A percentile compares a stretch with the other conserved stretches of the same genome.
Evolutionary conservation across 2,888 invertebrate genomes (phyloP).

Genomic region (Agrypnus murinus): DNA sequence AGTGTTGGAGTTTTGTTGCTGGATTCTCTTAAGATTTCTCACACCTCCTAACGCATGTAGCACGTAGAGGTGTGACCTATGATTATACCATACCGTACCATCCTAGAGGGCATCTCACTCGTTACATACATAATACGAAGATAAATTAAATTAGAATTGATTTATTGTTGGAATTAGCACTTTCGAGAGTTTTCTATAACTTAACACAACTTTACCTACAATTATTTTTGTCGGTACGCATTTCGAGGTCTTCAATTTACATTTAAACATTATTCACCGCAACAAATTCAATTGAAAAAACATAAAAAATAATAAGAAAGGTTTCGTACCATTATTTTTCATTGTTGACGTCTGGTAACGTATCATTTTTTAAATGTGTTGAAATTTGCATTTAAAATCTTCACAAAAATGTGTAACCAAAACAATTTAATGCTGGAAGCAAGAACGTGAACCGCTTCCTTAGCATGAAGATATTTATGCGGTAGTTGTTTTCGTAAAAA

Average conservation of each 20-base stretch:
- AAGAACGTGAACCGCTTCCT: no score
- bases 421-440: no score
- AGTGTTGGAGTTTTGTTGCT: constrained; percentile 20
- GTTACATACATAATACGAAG: constrained; percentile 38
- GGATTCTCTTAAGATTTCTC: constrained; percentile 28
- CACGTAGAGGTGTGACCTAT: constrained; percentile 39
- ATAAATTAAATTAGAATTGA: constrained; percentile 45
- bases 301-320: not conserved
- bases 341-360: no score
- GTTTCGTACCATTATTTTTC: not conserved
- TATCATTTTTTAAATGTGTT: no score
- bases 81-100: constrained; percentile 38
- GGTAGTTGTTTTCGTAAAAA: no score
- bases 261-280: not conserved
- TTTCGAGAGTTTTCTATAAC: constrained; percentile 27
- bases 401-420: no score
- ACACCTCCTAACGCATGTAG: constrained; percentile 38
- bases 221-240: not conserved
- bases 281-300: not conserved
- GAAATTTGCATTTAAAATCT: no score
- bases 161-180: constrained; percentile 41
- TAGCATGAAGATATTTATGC: no score
- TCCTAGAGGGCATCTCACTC: constrained; percentile 41
- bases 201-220: constrained; percentile 12
- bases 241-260: constrained; percentile 12